Percentiles rank a stretch among this genome's conserved stretches.
phyloP scores from a whole-genome alignment of 2,797 vertebrate species.

The Tiaroga cobitis region DNA sequence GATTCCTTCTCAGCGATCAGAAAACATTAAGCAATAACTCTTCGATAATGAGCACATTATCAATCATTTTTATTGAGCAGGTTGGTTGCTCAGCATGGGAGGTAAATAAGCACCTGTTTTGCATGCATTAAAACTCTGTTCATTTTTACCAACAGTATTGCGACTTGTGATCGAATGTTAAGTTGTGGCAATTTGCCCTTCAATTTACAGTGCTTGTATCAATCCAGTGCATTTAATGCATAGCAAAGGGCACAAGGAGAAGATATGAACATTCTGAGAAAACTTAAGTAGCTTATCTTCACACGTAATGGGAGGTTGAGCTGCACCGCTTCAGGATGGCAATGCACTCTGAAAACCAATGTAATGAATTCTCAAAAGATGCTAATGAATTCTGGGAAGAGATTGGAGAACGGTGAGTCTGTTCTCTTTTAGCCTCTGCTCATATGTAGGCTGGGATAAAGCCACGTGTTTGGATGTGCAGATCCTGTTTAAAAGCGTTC shows the following conservation, averaged over 20 bases:
- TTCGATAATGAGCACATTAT: conserved; percentile 31
- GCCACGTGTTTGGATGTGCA: conserved; percentile 50
- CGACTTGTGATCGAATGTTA: neutral
- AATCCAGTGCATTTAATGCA: conserved; percentile 2
- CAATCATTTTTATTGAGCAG: conserved; percentile 19
- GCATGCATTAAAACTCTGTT: neutral
- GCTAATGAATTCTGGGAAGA: conserved; percentile 47
- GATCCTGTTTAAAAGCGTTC: conserved; percentile 70
- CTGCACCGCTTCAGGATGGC: conserved; percentile 13
- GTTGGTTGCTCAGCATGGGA: neutral
- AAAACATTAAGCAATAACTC: conserved; percentile 29
- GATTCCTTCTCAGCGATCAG: conserved; percentile 36
- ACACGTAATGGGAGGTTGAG: conserved; percentile 26
- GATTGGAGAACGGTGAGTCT: conserved; percentile 10
- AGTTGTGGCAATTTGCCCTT: neutral
- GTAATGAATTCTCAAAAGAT: conserved; percentile 45
- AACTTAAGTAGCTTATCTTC: conserved; percentile 44
- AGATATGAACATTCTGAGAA: conserved; percentile 16
- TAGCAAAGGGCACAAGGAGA: neutral
- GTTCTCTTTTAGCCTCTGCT: conserved; percentile 33
- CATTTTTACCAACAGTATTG: neutral
- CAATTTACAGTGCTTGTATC: neutral
- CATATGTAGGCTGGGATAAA: conserved; percentile 30
- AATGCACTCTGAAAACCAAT: conserved; percentile 16
- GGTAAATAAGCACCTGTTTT: conserved; percentile 30